These are phyloP conservation scores for Trichopoda pennipes DNA, from an alignment of 2,888 invertebrate genomes.

Conservation along the genomic window DNA sequence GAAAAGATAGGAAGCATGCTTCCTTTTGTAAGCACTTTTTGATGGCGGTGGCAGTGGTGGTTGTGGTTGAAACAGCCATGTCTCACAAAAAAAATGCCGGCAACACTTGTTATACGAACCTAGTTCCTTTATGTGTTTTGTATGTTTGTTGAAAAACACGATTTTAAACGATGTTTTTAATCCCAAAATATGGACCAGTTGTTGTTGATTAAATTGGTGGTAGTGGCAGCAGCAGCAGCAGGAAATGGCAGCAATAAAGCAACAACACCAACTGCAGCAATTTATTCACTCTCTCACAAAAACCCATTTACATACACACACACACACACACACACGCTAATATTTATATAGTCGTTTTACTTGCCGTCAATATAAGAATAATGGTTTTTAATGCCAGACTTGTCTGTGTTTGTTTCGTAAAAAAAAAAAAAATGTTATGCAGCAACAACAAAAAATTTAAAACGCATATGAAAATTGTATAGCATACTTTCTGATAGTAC, in stretches of 20 bases:
- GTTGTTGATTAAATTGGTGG: constrained; percentile 41
- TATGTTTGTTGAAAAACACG: constrained; percentile 38
- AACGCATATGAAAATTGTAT: constrained; percentile 22
- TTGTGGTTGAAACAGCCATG: constrained; percentile 26
- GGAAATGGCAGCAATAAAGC: constrained; percentile 37
- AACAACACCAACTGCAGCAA: constrained; percentile 32
- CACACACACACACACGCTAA: background rate
- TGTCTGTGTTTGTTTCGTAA: constrained; percentile 43
- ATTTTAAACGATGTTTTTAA: constrained; percentile 55
- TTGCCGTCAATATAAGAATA: constrained; percentile 25
- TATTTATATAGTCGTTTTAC: background rate
- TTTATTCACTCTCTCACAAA: constrained; percentile 43
- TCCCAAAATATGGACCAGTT: constrained; percentile 60
- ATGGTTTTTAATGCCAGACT: constrained; percentile 59
- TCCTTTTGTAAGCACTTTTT: constrained; percentile 24
- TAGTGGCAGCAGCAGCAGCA: constrained; percentile 35
- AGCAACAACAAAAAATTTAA: constrained; percentile 12
- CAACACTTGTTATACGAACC: constrained; percentile 61
- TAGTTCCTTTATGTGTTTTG: constrained; percentile 2
- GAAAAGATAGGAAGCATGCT: constrained; percentile 43
- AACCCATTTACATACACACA: background rate
- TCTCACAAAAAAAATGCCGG: constrained; percentile 49
- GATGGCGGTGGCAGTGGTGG: background rate
- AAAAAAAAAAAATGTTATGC: background rate
- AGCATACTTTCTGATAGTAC: constrained; percentile 56